Conservation (phyloP, 2,888 invertebrate species). For the Saturnia pavonia region DNA sequence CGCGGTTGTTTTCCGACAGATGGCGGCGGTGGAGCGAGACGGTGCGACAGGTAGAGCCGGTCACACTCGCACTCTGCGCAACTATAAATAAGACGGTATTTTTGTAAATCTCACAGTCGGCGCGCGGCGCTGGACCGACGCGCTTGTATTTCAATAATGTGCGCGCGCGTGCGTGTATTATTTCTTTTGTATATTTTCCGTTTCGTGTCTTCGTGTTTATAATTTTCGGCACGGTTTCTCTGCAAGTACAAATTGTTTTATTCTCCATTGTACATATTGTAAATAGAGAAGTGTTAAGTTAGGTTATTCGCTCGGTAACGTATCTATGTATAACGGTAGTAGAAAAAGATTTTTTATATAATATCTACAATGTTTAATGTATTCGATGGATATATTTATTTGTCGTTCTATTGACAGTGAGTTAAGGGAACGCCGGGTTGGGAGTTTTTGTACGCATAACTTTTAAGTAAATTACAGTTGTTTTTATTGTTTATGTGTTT, state of each 20-base stretch:
- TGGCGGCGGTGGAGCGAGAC: constrained; percentile 48
- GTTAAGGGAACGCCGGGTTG: constrained; percentile 64
- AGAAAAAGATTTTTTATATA: constrained; percentile 58
- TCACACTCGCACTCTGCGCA: constrained; percentile 27
- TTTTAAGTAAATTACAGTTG: constrained; percentile 80
- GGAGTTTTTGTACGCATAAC: constrained; percentile 77
- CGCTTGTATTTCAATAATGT: constrained; percentile 33
- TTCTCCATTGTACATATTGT: constrained; percentile 81
- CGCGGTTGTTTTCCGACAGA: constrained; percentile 53
- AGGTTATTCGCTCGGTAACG: constrained; percentile 58
- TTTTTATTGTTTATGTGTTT: constrained; percentile 71
- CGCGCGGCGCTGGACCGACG: constrained; percentile 48
- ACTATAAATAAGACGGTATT: constrained; percentile 49
- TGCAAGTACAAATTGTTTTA: constrained; percentile 83
- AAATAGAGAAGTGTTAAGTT: constrained; percentile 73
- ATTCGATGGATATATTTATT: constrained; percentile 75
- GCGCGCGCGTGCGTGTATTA: constrained; percentile 31
- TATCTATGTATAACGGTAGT: constrained; percentile 64
- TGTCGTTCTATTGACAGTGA: constrained; percentile 63
- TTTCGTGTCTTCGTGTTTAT: constrained; percentile 54
- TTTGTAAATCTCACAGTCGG: constrained; percentile 67
- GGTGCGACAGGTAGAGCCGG: constrained; percentile 65
- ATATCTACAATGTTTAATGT: constrained; percentile 75
- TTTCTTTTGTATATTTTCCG: constrained; percentile 66
- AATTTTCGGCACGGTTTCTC: constrained; percentile 71